Evolutionary conservation across 2,113 vertebrate genomes (phyloP).

Genomic region (Pionites leucogaster): DNA sequence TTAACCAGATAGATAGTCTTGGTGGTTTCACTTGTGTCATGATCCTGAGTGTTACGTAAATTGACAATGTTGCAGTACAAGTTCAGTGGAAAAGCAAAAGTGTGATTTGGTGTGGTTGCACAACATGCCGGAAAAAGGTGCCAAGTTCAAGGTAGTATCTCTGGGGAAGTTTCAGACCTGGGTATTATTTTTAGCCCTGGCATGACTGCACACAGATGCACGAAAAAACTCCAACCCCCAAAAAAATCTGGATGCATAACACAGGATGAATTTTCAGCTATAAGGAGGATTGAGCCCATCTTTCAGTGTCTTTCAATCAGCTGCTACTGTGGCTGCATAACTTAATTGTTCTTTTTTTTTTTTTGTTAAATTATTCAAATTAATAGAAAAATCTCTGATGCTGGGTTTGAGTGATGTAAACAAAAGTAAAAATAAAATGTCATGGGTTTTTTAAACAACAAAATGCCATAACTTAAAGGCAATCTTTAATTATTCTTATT

Average conservation of each 20-base stretch:
- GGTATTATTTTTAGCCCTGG: not conserved
- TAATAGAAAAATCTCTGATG: not conserved
- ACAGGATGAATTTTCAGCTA: not conserved
- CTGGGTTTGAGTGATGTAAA: not conserved
- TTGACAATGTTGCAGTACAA: not conserved
- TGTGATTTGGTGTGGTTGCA: not conserved
- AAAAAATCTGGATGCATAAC: not conserved
- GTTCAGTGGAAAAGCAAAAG: not conserved
- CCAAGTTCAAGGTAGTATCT: not conserved
- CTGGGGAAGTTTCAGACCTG: not conserved
- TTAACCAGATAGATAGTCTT: not conserved
- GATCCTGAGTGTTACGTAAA: not conserved
- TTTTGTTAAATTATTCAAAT: not conserved
- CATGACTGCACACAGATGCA: not conserved
- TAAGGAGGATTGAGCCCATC: not conserved
- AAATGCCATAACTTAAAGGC: not conserved
- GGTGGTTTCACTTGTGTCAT: not conserved
- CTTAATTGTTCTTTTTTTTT: not conserved
- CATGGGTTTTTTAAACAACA: not conserved
- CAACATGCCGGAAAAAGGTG: not conserved
- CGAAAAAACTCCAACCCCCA: not conserved
- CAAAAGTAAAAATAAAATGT: not conserved
- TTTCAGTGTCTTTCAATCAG: not conserved
- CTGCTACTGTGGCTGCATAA: not conserved
- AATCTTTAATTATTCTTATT: slow-evolving; percentile 13